A percentile compares a stretch with the other conserved stretches of the same genome.
phyloP scores from a whole-genome alignment of 2,888 invertebrate species.

The Limenitis camilla region DNA sequence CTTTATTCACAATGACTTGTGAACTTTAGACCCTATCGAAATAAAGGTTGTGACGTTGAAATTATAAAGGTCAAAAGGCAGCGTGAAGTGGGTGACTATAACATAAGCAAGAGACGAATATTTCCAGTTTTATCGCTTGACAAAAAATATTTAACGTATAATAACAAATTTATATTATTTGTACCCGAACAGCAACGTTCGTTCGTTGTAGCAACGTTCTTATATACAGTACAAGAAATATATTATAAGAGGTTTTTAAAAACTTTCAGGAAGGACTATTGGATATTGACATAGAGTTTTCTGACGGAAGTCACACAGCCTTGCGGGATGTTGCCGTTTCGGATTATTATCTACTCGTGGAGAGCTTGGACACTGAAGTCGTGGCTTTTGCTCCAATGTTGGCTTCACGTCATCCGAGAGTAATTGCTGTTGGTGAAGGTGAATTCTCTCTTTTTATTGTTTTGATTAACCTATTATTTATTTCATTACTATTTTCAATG shows the following conservation, averaged over 20 bases:
- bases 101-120: background rate
- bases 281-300: constrained; percentile 93
- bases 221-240: background rate
- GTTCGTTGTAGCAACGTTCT: too few relatives aligned
- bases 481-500: too few relatives aligned
- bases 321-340: constrained; percentile 87
- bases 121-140: too few relatives aligned
- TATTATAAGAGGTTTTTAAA: constrained; percentile 1
- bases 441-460: constrained; percentile 16
- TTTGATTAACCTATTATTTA: background rate
- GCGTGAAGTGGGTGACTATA: background rate
- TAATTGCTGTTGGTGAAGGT: constrained; percentile 96
- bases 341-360: constrained; percentile 91
- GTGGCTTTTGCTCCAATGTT: constrained; percentile 94
- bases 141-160: too few relatives aligned
- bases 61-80: constrained; percentile 10
- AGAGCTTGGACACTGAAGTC: constrained; percentile 91
- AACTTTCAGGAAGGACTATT: constrained; percentile 87
- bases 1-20: constrained; percentile 6
- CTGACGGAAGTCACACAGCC: constrained; percentile 90
- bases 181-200: too few relatives aligned
- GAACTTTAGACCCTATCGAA: constrained; percentile 13
- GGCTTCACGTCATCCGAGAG: constrained; percentile 91
- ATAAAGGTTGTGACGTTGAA: constrained; percentile 5
- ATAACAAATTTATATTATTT: too few relatives aligned